Percentiles rank a stretch among this genome's conserved stretches.
Conservation (phyloP, 1,140 invertebrate genomes). For the Brachionus sp. region DNA sequence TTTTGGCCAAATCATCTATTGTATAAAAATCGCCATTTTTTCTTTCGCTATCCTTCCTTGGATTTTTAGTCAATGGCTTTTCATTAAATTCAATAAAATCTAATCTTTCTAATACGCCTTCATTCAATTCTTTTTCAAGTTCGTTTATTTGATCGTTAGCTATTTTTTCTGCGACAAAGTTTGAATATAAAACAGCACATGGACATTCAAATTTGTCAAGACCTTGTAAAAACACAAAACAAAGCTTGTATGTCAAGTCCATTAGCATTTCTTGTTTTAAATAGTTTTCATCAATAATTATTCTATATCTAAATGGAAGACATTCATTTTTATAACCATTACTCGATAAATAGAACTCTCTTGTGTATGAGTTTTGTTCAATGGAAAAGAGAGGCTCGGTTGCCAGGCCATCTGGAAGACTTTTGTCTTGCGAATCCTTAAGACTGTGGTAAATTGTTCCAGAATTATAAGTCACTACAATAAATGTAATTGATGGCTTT, state of each 20-base stretch:
- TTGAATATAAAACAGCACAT: not conserved
- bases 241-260: not conserved
- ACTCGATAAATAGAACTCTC: conserved; percentile 15
- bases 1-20: not conserved
- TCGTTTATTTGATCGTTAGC: not conserved
- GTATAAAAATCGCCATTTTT: not conserved
- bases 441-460: not conserved
- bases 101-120: not conserved
- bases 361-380: not conserved
- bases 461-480: not conserved
- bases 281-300: conserved; percentile 35
- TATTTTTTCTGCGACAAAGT: not conserved
- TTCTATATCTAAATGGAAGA: not conserved
- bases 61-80: not conserved
- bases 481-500: not conserved
- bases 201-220: not conserved
- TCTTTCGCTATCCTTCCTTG: not conserved
- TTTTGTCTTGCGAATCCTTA: not conserved
- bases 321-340: not conserved
- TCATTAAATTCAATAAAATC: not conserved
- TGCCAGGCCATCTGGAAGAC: not conserved
- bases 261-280: not conserved
- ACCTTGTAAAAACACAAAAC: not conserved
- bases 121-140: not conserved
- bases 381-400: not conserved